phyloP scores from a whole-genome alignment of 2,797 vertebrate species.

The Melanotaenia parkinsoni region DNA sequence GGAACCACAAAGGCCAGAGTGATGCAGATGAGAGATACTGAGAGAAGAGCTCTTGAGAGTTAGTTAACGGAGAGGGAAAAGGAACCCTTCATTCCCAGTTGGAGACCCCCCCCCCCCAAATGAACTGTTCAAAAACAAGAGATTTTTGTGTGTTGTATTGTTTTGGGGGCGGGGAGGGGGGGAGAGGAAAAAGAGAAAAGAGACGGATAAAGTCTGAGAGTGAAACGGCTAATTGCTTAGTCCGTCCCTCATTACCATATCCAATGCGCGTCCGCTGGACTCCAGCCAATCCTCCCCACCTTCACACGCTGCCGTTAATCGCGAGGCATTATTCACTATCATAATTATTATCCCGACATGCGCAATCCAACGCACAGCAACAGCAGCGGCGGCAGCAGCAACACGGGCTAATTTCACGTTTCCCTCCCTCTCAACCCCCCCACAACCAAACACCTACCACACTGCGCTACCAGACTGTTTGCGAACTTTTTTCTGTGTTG shows the following conservation, averaged over 20 bases:
- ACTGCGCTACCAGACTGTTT: constrained; percentile 81
- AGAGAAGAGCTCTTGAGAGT: constrained; percentile 60
- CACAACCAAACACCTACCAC: constrained; percentile 4
- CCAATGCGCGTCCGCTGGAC: constrained; percentile 93
- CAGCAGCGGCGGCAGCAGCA: constrained; percentile 75
- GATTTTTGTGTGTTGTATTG: constrained; percentile 76
- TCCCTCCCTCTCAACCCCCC: constrained; percentile 21
- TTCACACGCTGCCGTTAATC: constrained; percentile 92
- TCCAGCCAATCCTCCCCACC: constrained; percentile 91
- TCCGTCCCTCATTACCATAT: constrained; percentile 96
- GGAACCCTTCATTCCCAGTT: constrained; percentile 76
- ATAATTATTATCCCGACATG: constrained; percentile 96
- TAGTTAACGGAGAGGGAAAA: constrained; percentile 23
- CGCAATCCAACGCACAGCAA: constrained; percentile 85
- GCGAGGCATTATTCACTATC: constrained; percentile 97
- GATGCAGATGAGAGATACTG: constrained; percentile 62
- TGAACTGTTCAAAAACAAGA: constrained; percentile 83
- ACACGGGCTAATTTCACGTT: constrained; percentile 83
- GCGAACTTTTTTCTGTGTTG: constrained; percentile 80
- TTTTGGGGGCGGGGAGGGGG: constrained; percentile 56
- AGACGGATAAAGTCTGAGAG: constrained; percentile 88
- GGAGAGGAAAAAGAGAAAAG: constrained; percentile 74
- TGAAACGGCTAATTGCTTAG: constrained; percentile 93
- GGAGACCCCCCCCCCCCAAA: constrained; percentile 74
- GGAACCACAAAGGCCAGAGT: constrained; percentile 40